Conservation (phyloP, 2,797 vertebrate genomes). For the Periparus ater region DNA sequence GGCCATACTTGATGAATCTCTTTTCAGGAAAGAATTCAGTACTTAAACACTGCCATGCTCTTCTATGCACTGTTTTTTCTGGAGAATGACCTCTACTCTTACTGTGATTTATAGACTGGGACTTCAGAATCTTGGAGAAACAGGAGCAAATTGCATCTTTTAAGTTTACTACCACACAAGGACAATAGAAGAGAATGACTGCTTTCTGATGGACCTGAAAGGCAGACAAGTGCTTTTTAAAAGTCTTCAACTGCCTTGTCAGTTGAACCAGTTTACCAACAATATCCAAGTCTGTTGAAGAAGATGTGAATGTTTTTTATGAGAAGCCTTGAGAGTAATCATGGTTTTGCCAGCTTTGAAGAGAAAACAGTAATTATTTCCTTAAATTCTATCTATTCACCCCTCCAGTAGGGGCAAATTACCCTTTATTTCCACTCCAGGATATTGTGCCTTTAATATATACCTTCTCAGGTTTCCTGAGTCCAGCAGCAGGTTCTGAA, state of each 20-base stretch:
- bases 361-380: conserved; percentile 49
- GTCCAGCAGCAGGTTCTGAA: conserved; percentile 67
- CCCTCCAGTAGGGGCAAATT: neutral
- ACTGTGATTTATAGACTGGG: neutral
- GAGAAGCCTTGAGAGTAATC: conserved; percentile 58
- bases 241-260: neutral
- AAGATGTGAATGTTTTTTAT: conserved; percentile 42
- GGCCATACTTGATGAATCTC: neutral
- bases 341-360: conserved; percentile 57
- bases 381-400: conserved; percentile 49
- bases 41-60: neutral
- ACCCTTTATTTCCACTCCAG: conserved; percentile 63
- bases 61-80: neutral
- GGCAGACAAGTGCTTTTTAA: conserved; percentile 1
- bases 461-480: conserved; percentile 73
- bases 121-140: neutral
- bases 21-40: neutral
- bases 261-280: neutral
- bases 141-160: neutral
- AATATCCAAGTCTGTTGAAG: neutral
- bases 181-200: neutral
- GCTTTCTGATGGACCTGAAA: neutral
- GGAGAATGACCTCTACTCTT: neutral
- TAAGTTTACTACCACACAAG: neutral
- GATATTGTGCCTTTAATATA: conserved; percentile 69